Evolutionary conservation across 2,797 vertebrate species (phyloP).

Genomic region (Eremophila alpestris): DNA sequence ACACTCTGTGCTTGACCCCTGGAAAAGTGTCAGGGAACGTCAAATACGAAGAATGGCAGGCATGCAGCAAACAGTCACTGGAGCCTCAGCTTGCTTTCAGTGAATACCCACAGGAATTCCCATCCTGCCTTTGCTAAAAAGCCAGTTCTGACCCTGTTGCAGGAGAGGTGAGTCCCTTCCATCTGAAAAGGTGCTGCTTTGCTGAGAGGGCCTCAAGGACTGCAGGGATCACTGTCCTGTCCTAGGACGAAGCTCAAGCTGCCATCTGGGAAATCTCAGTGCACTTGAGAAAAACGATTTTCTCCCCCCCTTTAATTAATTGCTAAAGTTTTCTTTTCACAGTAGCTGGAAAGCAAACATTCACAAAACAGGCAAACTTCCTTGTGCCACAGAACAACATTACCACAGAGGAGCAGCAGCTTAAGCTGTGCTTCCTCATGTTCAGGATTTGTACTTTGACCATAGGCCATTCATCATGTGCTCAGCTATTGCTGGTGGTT

Average conservation of each 20-base stretch:
- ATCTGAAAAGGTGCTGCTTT: background rate
- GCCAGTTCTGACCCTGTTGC: background rate
- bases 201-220: background rate
- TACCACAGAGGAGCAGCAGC: background rate
- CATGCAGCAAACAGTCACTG: background rate
- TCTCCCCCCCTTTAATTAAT: fast-evolving
- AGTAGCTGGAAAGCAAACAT: slow-evolving; percentile 36
- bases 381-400: slow-evolving; percentile 13
- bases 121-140: background rate
- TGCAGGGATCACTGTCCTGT: background rate
- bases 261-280: background rate
- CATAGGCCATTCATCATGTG: slow-evolving; percentile 39
- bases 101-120: background rate
- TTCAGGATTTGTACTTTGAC: slow-evolving; percentile 62
- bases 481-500: slow-evolving; percentile 57
- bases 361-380: background rate
- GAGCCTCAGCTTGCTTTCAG: background rate
- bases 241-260: background rate
- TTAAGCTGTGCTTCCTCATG: background rate
- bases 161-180: background rate
- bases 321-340: slow-evolving; percentile 3
- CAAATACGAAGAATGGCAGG: background rate
- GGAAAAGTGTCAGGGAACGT: background rate
- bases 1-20: background rate
- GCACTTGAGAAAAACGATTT: background rate